Evolutionary conservation across 2,797 vertebrate genomes (phyloP).

Genomic region (Oryzias dopingdopingensis): DNA sequence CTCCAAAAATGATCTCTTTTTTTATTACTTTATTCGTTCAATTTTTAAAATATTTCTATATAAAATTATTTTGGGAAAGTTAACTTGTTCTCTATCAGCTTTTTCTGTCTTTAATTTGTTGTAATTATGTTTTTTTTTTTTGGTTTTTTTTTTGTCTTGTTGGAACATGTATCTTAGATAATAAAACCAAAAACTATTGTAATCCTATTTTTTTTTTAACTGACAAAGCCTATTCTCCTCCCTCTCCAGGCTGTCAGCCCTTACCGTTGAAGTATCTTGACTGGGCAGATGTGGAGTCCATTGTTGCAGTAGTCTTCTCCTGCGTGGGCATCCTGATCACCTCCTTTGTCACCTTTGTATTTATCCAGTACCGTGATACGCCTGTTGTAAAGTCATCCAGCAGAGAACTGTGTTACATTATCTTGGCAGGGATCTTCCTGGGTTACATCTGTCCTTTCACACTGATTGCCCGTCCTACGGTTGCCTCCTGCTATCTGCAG

Average conservation of each 20-base stretch:
- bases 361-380: constrained; percentile 96
- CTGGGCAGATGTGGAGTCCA: constrained; percentile 95
- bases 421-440: constrained; percentile 94
- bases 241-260: constrained; percentile 84
- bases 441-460: constrained; percentile 98
- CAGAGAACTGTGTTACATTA: constrained; percentile 97
- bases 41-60: no score
- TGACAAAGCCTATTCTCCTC: constrained; percentile 11
- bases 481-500: constrained; percentile 94
- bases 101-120: no score
- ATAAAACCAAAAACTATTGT: neutral
- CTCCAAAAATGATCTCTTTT: no score
- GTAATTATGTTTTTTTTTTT: no score
- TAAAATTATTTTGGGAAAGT: no score
- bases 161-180: no score
- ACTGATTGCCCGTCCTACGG: constrained; percentile 90
- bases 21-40: no score
- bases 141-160: no score
- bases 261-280: constrained; percentile 91
- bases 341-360: constrained; percentile 96
- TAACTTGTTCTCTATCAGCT: no score
- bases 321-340: constrained; percentile 95
- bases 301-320: constrained; percentile 95
- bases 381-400: constrained; percentile 99
- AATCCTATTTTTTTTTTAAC: neutral